A percentile compares a stretch with the other conserved stretches of the same genome.
Conservation (phyloP, 2,888 invertebrate species). For the Shargacucullia verbasci region DNA sequence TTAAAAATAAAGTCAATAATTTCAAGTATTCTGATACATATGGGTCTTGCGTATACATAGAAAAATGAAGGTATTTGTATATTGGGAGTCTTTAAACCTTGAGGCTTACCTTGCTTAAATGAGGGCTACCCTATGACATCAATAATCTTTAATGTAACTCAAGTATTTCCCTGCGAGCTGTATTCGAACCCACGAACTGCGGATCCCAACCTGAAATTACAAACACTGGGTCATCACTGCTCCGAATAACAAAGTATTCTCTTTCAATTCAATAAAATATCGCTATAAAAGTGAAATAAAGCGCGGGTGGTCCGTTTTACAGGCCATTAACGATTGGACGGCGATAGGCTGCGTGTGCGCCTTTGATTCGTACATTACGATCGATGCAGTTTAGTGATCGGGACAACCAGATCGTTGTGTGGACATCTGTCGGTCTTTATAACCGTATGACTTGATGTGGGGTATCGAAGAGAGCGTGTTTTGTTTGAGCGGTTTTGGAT, state of each 20-base stretch:
- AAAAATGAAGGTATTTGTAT: too few relatives aligned
- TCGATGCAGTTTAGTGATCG: constrained; percentile 54
- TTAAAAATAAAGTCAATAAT: not conserved
- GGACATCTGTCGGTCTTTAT: constrained; percentile 55
- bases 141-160: too few relatives aligned
- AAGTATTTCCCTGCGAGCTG: too few relatives aligned
- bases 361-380: constrained; percentile 59
- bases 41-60: too few relatives aligned
- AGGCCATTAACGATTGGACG: constrained; percentile 60
- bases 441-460: constrained; percentile 38
- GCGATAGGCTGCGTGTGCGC: constrained; percentile 53
- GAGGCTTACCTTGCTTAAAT: too few relatives aligned
- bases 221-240: too few relatives aligned
- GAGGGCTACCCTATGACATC: too few relatives aligned
- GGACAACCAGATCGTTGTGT: constrained; percentile 56
- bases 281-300: constrained; percentile 44
- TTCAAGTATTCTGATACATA: too few relatives aligned
- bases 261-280: constrained; percentile 32
- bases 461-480: constrained; percentile 23
- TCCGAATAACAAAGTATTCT: too few relatives aligned
- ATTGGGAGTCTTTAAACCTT: too few relatives aligned
- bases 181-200: too few relatives aligned
- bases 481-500: constrained; percentile 18
- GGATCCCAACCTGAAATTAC: too few relatives aligned
- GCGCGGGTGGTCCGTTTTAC: constrained; percentile 72